A percentile compares a stretch with the other conserved stretches of the same genome.
Conservation (phyloP, 2,888 invertebrate species). For the Gibbula magus region DNA sequence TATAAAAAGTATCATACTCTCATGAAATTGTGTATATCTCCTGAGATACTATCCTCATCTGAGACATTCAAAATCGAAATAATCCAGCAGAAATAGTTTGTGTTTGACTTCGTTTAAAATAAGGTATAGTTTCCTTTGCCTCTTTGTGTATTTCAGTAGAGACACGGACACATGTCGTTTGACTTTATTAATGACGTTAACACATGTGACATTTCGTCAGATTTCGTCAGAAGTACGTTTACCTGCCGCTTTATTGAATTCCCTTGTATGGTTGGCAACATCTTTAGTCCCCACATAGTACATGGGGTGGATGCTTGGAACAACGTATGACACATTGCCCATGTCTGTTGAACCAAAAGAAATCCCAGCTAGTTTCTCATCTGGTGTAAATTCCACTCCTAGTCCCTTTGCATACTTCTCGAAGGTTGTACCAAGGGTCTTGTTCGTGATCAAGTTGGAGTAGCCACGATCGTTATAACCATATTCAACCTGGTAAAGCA, state of each 20-base stretch:
- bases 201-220: neutral
- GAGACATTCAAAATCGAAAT: no score
- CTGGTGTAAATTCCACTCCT: conserved; percentile 56
- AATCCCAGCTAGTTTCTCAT: conserved; percentile 29
- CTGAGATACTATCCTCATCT: no score
- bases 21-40: no score
- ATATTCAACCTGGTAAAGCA: conserved; percentile 54
- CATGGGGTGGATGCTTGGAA: conserved; percentile 71
- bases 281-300: conserved; percentile 62
- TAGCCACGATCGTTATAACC: conserved; percentile 58
- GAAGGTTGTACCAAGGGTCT: conserved; percentile 60
- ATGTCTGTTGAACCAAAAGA: conserved; percentile 66
- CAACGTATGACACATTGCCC: conserved; percentile 72
- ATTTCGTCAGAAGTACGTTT: conserved; percentile 29
- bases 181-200: no score
- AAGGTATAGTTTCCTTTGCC: no score
- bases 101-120: no score
- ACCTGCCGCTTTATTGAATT: conserved; percentile 66
- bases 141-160: no score
- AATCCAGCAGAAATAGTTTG: no score
- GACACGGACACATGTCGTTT: no score
- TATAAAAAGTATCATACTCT: no score
- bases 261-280: conserved; percentile 60
- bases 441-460: conserved; percentile 65
- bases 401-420: conserved; percentile 58